A percentile compares a stretch with the other conserved stretches of the same genome.
phyloP scores from a whole-genome alignment of 2,797 vertebrate genomes.

The Muscicapa striata region DNA sequence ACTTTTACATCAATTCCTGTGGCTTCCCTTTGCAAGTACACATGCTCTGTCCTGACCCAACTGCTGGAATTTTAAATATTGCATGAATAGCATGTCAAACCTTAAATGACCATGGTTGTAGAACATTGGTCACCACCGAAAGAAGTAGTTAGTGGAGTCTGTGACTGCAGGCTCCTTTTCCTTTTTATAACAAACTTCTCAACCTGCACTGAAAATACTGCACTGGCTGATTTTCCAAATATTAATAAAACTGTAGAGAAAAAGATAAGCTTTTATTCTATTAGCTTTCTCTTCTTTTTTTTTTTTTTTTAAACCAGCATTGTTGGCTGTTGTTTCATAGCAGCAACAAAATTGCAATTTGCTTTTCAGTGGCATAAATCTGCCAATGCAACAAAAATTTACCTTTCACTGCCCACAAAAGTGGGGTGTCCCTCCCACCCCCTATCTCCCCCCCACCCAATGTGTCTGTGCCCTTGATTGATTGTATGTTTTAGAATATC shows the following conservation, averaged over 20 bases:
- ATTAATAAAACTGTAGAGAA: not conserved
- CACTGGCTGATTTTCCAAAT: not conserved
- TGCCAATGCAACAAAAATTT: not conserved
- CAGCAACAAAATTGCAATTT: not conserved
- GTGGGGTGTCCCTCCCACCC: not conserved
- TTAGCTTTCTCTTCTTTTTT: not conserved
- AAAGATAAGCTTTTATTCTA: not conserved
- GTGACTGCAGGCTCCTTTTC: not conserved
- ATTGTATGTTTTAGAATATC: not conserved
- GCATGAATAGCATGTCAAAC: not conserved
- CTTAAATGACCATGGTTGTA: not conserved
- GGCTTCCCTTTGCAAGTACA: not conserved
- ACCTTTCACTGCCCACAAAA: not conserved
- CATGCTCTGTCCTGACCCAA: not conserved
- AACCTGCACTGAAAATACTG: not conserved
- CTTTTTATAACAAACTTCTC: not conserved
- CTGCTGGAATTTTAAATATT: not conserved
- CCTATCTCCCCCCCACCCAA: accelerated
- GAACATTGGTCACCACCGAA: not conserved
- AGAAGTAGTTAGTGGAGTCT: not conserved
- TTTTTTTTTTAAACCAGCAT: not conserved
- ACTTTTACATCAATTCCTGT: not conserved
- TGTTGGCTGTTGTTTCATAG: not conserved
- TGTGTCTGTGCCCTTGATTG: not conserved
- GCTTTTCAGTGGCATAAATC: not conserved